A percentile compares a stretch with the other conserved stretches of the same genome.
These are phyloP conservation scores for Bedellia somnulentella DNA, from an alignment of 2,888 invertebrate species.

Conservation along the genomic window DNA sequence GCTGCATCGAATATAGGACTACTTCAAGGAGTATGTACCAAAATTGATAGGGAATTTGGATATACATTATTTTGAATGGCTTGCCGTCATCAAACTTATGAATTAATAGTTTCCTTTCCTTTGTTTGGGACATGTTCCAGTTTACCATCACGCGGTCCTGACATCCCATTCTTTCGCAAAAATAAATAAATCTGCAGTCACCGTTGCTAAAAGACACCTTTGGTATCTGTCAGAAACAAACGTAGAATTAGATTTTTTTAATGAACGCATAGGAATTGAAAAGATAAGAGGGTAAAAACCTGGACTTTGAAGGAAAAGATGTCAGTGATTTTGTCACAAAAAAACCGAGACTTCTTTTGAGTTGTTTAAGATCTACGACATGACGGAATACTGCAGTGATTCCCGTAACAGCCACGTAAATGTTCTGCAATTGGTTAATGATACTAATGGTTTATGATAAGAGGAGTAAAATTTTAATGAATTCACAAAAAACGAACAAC, in stretches of 20 bases:
- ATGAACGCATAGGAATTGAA: slow-evolving; percentile 1
- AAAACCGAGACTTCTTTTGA: slow-evolving; percentile 1
- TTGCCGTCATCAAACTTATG: neutral
- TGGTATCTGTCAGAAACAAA: slow-evolving; percentile 1
- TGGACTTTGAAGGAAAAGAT: neutral
- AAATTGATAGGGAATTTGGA: neutral
- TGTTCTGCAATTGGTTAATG: slow-evolving; percentile 1
- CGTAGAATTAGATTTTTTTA: slow-evolving; percentile 1
- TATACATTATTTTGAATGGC: neutral
- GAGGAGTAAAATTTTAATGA: neutral
- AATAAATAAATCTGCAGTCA: neutral
- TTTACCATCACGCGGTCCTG: slow-evolving; percentile 1
- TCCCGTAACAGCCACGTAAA: neutral
- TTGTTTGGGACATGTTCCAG: neutral
- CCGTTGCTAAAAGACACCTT: neutral
- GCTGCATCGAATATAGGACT: slow-evolving; percentile 4
- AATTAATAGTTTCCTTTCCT: neutral
- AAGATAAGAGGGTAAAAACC: neutral
- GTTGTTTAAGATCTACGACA: neutral
- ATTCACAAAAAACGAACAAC: slow-evolving; percentile 1
- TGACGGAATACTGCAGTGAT: too few relatives aligned
- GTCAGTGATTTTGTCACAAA: neutral
- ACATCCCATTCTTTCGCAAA: neutral
- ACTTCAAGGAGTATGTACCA: neutral
- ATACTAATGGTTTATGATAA: neutral